Evolutionary conservation across 2,888 invertebrate genomes (phyloP).

Genomic region (Chymomyza fuscimana): DNA sequence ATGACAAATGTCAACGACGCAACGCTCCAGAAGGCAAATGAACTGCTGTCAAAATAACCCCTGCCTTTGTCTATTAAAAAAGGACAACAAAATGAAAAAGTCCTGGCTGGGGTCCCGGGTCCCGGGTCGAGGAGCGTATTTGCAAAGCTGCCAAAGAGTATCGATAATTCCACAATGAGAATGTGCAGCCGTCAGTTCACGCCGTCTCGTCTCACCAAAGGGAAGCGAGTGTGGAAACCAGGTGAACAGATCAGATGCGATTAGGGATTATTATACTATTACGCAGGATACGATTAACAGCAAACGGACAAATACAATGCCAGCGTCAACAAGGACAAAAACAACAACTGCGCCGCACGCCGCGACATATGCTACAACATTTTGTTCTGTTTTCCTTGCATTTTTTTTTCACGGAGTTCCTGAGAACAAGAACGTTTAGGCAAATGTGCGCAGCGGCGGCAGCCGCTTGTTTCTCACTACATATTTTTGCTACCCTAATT

Average conservation of each 20-base stretch:
- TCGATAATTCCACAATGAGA: conserved; percentile 43
- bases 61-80: conserved; percentile 50
- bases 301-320: conserved; percentile 21
- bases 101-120: background rate
- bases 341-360: conserved; percentile 70
- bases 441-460: conserved; percentile 65
- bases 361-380: conserved; percentile 64
- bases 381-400: background rate
- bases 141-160: conserved; percentile 61
- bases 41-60: conserved; percentile 75
- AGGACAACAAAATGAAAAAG: conserved; percentile 54
- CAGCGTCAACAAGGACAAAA: conserved; percentile 50
- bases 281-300: conserved; percentile 75
- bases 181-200: conserved; percentile 61
- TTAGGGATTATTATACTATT: conserved; percentile 77
- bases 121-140: conserved; percentile 42
- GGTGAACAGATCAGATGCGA: conserved; percentile 75
- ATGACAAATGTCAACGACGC: conserved; percentile 55
- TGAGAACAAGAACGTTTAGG: conserved; percentile 45
- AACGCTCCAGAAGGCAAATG: conserved; percentile 68
- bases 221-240: conserved; percentile 43
- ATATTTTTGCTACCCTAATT: conserved; percentile 68
- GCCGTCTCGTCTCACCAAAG: background rate
- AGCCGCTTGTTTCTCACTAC: conserved; percentile 40
- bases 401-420: background rate